Evolutionary conservation across 2,797 vertebrate genomes (phyloP).

Genomic region (Allobates femoralis): DNA sequence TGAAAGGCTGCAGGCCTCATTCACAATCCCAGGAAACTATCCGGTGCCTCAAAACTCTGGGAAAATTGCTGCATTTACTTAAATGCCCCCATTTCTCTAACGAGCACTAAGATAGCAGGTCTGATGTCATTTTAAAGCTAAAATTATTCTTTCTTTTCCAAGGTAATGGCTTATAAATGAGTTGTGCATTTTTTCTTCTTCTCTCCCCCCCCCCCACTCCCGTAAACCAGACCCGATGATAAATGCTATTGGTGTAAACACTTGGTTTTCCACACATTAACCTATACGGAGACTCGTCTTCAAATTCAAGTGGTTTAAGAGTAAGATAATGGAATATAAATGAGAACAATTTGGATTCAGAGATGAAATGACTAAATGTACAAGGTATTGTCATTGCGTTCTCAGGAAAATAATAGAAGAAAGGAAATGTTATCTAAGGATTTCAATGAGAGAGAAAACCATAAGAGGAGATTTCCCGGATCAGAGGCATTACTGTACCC

Average conservation of each 20-base stretch:
- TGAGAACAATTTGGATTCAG: slow-evolving; percentile 57
- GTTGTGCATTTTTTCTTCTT: slow-evolving; percentile 12
- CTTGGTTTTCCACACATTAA: slow-evolving; percentile 59
- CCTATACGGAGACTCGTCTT: slow-evolving; percentile 48
- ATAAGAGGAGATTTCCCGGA: slow-evolving; percentile 12
- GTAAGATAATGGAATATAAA: slow-evolving; percentile 64
- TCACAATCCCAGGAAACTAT: slow-evolving; percentile 34
- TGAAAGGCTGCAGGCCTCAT: slow-evolving; percentile 18
- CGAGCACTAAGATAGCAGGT: slow-evolving; percentile 17
- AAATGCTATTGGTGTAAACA: slow-evolving; percentile 59
- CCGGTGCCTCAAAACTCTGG: slow-evolving; percentile 1
- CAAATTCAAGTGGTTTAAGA: slow-evolving; percentile 56
- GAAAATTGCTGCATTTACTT: slow-evolving; percentile 52
- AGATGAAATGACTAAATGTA: slow-evolving; percentile 56
- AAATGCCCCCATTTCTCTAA: slow-evolving; percentile 54
- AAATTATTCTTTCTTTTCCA: slow-evolving; percentile 24
- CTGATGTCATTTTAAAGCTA: slow-evolving; percentile 43
- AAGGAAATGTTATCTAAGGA: slow-evolving; percentile 43
- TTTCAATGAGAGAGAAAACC: slow-evolving; percentile 38
- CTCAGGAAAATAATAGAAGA: slow-evolving; percentile 50
- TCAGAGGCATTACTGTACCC: slow-evolving; percentile 17
- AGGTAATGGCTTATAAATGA: slow-evolving; percentile 61
- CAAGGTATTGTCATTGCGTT: slow-evolving; percentile 46
- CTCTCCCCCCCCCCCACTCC: no score
- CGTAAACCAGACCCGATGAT: slow-evolving; percentile 45